Base-by-base conservation (phyloP, 2,797 vertebrate species). In the Decapterus maruadsi region DNA sequence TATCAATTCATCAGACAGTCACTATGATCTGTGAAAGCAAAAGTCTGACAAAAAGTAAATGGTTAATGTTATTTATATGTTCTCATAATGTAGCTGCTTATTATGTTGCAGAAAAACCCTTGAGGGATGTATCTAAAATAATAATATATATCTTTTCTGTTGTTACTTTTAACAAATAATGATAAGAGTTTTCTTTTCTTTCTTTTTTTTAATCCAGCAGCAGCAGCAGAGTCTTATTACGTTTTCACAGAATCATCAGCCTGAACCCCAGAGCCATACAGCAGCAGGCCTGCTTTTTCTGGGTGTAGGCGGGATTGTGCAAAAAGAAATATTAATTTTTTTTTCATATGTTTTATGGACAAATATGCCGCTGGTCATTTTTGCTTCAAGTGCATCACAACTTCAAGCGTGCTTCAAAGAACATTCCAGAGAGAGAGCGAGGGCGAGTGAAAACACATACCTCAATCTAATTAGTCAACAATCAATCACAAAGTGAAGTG, bases 391-490 rank as follows among this genome's bases (percentile, higher is more conserved):
- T 67, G 34, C 9, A 42, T 68, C 58, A 51, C 19, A 14, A 29
- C 17, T 56, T 66, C 48, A 57, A 51, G 6, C 2, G 0, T n/a
- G 51, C 60, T 72, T 83, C 61, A 61, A 68, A 86, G 60, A 68
- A 62, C 38, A 43, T 75, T 66, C 3, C 48, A 51, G 29, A 72
- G 38, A 10, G 17, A 14, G 8, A 14, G 22, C 19, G 45, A 63
- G 17, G 34, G 42, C 2, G 40, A 13, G 40, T 3, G 40, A 42
- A 43, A 43, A 43, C 42, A 56, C 1, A 6, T 4, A 31, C 34
- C n/a, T 61, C 20, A 36, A 57, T 57, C 22, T 50, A 71, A 80
- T 86, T 60, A 75, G 54, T 55, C 43, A 56, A 62, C 69, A 75
- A 70, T 69, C 59, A 75, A 70, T 77, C 75, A 72, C 2, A 17